These are phyloP conservation scores for Halisarca cf. caerulea DNA, from an alignment of 37 sponge, comb jelly and placozoan genomes.

Conservation along the genomic window DNA sequence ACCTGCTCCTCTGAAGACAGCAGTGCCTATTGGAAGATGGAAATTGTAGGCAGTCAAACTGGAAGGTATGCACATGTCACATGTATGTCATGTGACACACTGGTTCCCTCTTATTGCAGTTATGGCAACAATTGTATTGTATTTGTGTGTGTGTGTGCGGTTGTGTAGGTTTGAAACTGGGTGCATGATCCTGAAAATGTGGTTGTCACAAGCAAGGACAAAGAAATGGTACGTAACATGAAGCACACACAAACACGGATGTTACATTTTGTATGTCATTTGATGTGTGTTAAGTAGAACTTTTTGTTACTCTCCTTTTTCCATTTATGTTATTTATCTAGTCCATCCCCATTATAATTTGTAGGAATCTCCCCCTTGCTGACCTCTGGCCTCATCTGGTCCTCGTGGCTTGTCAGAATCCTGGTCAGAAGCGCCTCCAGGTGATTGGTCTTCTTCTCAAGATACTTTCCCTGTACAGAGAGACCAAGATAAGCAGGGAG, in stretches of 20 bases:
- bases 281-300: too few species aligned
- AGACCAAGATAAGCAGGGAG: not conserved
- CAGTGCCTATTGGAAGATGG: slow-evolving; percentile 45
- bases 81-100: too few species aligned
- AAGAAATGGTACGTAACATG: slow-evolving; percentile 18
- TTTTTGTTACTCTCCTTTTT: too few species aligned
- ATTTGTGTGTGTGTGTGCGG: not conserved
- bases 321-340: too few species aligned
- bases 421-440: slow-evolving; percentile 59
- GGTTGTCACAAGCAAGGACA: slow-evolving; percentile 22
- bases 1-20: not conserved
- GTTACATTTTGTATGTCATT: too few species aligned
- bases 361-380: slow-evolving; percentile 56
- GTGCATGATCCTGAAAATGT: slow-evolving; percentile 36
- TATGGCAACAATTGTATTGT: not conserved
- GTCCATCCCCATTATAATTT: not conserved
- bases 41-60: slow-evolving; percentile 53
- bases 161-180: slow-evolving; percentile 71
- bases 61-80: slow-evolving; percentile 49
- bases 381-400: slow-evolving; percentile 69
- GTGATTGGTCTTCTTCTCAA: slow-evolving; percentile 52
- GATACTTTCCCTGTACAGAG: slow-evolving; percentile 16
- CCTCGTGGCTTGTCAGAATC: slow-evolving; percentile 71
- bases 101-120: too few species aligned
- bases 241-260: too few species aligned